Percentiles rank a stretch among this genome's conserved stretches.
Conservation (phyloP, 2,888 invertebrate genomes). For the Ditylenchus weischeri region DNA sequence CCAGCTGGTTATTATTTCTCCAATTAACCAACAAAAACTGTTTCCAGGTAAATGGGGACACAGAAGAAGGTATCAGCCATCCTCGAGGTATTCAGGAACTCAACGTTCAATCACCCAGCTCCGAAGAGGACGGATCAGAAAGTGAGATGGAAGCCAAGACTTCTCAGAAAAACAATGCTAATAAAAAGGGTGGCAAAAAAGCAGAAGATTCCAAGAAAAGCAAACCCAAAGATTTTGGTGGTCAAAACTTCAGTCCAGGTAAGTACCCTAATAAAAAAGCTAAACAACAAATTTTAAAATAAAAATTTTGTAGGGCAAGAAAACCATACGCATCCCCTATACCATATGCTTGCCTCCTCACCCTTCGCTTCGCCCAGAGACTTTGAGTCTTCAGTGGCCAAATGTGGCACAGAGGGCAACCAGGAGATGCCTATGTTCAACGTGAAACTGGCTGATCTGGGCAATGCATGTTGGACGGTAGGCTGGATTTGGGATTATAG, state of each 20-base stretch:
- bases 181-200: background rate
- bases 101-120: conserved; percentile 12
- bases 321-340: conserved; percentile 11
- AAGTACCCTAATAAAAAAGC: too few species aligned
- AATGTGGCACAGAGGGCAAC: background rate
- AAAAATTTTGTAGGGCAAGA: background rate
- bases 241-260: background rate
- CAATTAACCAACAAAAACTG: background rate
- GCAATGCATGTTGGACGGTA: conserved; percentile 90
- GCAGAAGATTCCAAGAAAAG: background rate
- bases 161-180: background rate
- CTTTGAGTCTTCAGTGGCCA: background rate
- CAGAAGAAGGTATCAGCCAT: conserved; percentile 4
- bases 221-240: conserved; percentile 2
- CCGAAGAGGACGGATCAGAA: conserved; percentile 1
- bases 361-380: conserved; percentile 18
- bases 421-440: conserved; percentile 9
- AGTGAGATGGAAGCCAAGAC: conserved; percentile 1
- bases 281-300: background rate
- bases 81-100: conserved; percentile 6
- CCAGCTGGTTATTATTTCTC: background rate
- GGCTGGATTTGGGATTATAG: background rate
- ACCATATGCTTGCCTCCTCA: conserved; percentile 16
- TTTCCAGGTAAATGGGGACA: conserved; percentile 3
- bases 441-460: conserved; percentile 81